Evolutionary conservation across 2,888 invertebrate species (phyloP), one percentile per base, ranked within the genome.

Genomic region (Parnassius glacialis): DNA sequence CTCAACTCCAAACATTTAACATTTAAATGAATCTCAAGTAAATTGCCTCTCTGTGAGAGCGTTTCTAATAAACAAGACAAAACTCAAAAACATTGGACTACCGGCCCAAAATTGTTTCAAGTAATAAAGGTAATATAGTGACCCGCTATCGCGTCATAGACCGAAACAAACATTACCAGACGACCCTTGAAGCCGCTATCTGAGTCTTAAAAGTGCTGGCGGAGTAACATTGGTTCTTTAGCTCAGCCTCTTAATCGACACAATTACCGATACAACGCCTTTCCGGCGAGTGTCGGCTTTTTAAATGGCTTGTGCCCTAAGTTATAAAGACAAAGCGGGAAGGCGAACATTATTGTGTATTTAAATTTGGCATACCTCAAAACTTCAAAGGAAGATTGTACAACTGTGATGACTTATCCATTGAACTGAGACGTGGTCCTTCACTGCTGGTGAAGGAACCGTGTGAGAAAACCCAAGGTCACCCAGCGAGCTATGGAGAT

Each of bases 211-310:
- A 43, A 43, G 43, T 43, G 10, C 43, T 43, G 55, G 59, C 51
- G 56, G 53, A 62, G 61, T 59, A 61, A 64, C 68, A 66, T 68
- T 66, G 70, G 64, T 68, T 65, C 66, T 66, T 65, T 55, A 51
- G 53, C 54, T 55, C 65, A 66, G 68, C 61, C 67, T 70, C 62
- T 71, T 66, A 71, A 71, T 71, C 67, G 69, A 65, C 73, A 71
- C 75, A 66, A 80, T 81, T 82, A 85, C 78, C 78, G 81, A 81
- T 80, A 77, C 72, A 74, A 72, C 66, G 77, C 70, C 69, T 65
- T 65, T 69, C 65, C 57, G 64, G 66, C 55, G 45, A 55, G 45
- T 62, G 67, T 68, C 66, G 59, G 62, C 47, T 57, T 61, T 59
- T 58, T 11, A 64, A 62, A 62, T 58, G 50, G 42, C 54, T 50